A percentile compares a stretch with the other conserved stretches of the same genome.
phyloP scores from a whole-genome alignment of 2,797 vertebrate genomes.

The Simalia tracyae region DNA sequence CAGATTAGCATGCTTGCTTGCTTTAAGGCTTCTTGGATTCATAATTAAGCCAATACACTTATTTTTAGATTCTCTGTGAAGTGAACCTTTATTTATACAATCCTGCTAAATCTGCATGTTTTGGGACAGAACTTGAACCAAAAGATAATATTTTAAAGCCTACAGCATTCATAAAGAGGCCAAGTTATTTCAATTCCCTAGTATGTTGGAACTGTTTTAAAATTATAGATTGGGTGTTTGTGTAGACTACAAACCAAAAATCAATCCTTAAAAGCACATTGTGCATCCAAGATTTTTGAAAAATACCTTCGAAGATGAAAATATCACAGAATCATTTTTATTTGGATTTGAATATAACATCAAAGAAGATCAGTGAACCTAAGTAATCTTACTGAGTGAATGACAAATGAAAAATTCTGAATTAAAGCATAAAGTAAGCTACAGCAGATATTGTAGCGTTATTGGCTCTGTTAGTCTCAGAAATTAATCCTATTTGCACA shows the following conservation, averaged over 20 bases:
- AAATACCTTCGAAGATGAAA: background rate
- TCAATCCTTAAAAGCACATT: background rate
- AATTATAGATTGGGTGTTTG: slow-evolving; percentile 23
- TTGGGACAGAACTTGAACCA: slow-evolving; percentile 37
- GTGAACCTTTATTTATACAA: slow-evolving; percentile 44
- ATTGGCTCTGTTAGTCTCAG: background rate
- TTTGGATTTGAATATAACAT: background rate
- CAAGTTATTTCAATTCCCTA: background rate
- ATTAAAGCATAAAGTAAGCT: background rate
- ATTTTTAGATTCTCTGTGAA: slow-evolving; percentile 43
- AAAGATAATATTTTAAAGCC: background rate
- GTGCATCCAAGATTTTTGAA: accelerated
- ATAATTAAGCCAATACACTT: slow-evolving; percentile 46
- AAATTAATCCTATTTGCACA: background rate
- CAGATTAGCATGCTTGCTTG: slow-evolving; percentile 39
- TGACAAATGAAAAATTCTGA: background rate
- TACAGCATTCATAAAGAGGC: slow-evolving; percentile 37
- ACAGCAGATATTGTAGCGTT: background rate
- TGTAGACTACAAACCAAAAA: background rate
- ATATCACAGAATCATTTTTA: background rate
- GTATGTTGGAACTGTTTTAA: background rate
- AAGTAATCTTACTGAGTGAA: background rate
- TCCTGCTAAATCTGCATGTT: background rate
- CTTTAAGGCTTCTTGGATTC: slow-evolving; percentile 56
- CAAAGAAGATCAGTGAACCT: background rate